phyloP scores from a whole-genome alignment of 2,888 invertebrate species.

The Stenolophus ochropezus region DNA sequence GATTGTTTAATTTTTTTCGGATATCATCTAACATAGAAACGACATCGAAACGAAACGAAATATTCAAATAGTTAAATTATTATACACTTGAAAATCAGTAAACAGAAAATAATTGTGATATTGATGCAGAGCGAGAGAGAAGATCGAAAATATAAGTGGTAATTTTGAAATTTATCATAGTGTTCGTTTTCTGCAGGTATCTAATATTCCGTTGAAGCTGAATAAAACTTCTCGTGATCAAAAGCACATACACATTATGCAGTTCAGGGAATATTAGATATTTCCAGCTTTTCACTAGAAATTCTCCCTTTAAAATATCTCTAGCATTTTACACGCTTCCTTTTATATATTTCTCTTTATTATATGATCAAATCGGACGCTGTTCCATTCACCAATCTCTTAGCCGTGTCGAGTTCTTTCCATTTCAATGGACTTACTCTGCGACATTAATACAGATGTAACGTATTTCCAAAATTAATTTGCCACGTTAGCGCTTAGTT shows the following conservation, averaged over 20 bases:
- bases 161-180: too few relatives aligned
- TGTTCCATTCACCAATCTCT: conserved; percentile 26
- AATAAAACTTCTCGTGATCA: background rate
- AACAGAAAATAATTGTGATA: too few relatives aligned
- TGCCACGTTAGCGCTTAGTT: conserved; percentile 7
- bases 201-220: too few relatives aligned
- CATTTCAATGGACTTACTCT: conserved; percentile 4
- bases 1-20: too few relatives aligned
- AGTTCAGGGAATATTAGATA: background rate
- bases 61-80: too few relatives aligned
- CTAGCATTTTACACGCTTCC: background rate
- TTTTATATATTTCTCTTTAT: conserved; percentile 28
- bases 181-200: too few relatives aligned
- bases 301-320: background rate
- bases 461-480: conserved; percentile 25
- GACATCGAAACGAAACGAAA: too few relatives aligned
- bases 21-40: too few relatives aligned
- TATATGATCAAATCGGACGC: conserved; percentile 13
- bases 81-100: too few relatives aligned
- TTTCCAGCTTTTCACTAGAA: background rate
- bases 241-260: background rate
- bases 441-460: conserved; percentile 26
- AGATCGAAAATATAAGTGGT: too few relatives aligned
- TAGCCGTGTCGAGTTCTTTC: conserved; percentile 12
- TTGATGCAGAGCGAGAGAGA: too few relatives aligned